A percentile compares a stretch with the other conserved stretches of the same genome.
Evolutionary conservation across 2,888 invertebrate species (phyloP).

Genomic region (Chorisops tibialis): DNA sequence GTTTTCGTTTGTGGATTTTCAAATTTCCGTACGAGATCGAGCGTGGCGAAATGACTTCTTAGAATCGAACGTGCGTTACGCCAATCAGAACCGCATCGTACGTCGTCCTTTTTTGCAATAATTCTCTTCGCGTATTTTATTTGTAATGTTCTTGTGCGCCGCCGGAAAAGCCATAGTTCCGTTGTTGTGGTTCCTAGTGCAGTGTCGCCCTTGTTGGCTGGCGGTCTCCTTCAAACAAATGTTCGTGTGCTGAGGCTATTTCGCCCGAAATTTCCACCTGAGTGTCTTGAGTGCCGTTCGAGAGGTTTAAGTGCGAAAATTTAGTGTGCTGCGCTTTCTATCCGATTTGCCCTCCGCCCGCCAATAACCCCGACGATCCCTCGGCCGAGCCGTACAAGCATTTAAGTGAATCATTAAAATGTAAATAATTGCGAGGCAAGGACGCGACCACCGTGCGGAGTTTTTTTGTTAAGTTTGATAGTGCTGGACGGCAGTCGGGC

Average conservation of each 20-base stretch:
- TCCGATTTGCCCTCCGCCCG: conserved; percentile 3
- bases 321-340: conserved; percentile 15
- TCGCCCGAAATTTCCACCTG: not conserved
- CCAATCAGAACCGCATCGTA: too few relatives aligned
- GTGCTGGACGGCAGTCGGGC: not conserved
- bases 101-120: too few relatives aligned
- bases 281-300: not conserved
- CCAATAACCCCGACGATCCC: not conserved
- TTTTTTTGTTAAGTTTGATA: not conserved
- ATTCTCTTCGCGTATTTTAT: too few relatives aligned
- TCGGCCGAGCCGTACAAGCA: not conserved
- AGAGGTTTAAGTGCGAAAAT: conserved; percentile 6
- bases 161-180: too few relatives aligned
- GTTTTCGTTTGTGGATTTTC: not conserved
- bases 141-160: too few relatives aligned
- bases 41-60: not conserved
- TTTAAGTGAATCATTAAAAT: conserved; percentile 25
- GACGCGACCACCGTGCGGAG: conserved; percentile 1
- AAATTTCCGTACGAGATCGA: not conserved
- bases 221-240: not conserved
- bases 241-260: conserved; percentile 9
- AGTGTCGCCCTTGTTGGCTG: too few relatives aligned
- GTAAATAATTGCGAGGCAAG: conserved; percentile 12
- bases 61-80: not conserved
- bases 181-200: too few relatives aligned